A percentile compares a stretch with the other conserved stretches of the same genome.
phyloP scores from a whole-genome alignment of 2,888 invertebrate species.

The Leucoptera coffeella region DNA sequence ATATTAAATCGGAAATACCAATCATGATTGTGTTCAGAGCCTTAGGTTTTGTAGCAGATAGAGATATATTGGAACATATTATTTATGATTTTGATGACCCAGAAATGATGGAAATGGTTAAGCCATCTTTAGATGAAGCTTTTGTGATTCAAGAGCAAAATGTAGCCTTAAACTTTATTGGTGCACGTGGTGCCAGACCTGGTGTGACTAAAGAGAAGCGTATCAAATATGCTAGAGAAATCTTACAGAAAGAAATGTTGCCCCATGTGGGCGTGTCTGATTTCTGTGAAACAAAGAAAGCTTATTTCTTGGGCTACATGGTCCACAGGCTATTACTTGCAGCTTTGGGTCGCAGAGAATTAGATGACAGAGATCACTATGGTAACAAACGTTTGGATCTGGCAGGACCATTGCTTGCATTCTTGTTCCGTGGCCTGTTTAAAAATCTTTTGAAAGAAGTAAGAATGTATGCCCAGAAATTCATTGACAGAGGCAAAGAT shows the following conservation, averaged over 20 bases:
- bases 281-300: conserved; percentile 99
- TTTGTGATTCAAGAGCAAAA: conserved; percentile 99
- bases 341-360: conserved; percentile 89
- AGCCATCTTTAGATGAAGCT: conserved; percentile 97
- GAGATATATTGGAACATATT: conserved; percentile 98
- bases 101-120: conserved; percentile 99
- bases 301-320: conserved; percentile 98
- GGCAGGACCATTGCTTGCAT: conserved; percentile 94
- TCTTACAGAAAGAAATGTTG: conserved; percentile 98
- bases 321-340: conserved; percentile 93
- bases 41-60: conserved; percentile 97
- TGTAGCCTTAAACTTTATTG: conserved; percentile 98
- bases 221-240: conserved; percentile 98
- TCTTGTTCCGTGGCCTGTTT: conserved; percentile 93
- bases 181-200: conserved; percentile 92
- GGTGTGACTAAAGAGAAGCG: conserved; percentile 99
- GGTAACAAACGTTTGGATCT: conserved; percentile 97
- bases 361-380: conserved; percentile 99
- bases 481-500: conserved; percentile 97
- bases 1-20: conserved; percentile 99
- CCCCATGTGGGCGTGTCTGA: conserved; percentile 99
- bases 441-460: conserved; percentile 97
- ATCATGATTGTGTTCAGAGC: conserved; percentile 99
- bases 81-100: conserved; percentile 99
- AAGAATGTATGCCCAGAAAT: conserved; percentile 96